A percentile compares a stretch with the other conserved stretches of the same genome.
phyloP scores from a whole-genome alignment of 1,140 invertebrate species.

The Ceratosolen fusciceps region DNA sequence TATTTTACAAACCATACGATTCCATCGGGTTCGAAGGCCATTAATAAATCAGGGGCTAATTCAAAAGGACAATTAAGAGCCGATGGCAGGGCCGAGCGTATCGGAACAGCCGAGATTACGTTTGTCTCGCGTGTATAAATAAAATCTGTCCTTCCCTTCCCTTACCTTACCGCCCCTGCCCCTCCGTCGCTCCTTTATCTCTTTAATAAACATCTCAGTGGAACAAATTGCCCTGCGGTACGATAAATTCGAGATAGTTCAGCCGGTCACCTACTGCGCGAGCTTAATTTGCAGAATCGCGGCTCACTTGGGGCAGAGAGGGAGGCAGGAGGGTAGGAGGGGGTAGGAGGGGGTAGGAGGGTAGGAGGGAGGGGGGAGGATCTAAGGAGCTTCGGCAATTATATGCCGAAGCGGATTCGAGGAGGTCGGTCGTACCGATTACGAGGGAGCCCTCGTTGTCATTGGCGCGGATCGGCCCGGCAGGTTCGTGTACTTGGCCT shows the following conservation, averaged over 20 bases:
- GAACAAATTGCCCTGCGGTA: too few species aligned
- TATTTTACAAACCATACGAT: conserved; percentile 8
- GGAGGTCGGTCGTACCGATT: not conserved
- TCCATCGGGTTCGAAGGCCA: conserved; percentile 14
- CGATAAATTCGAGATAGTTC: not conserved
- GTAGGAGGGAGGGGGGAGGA: too few species aligned
- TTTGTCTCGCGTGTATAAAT: conserved; percentile 16
- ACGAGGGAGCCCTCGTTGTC: not conserved
- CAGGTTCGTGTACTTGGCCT: too few species aligned
- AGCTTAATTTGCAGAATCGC: not conserved
- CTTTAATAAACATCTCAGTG: too few species aligned
- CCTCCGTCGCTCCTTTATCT: too few species aligned
- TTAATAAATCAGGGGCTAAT: conserved; percentile 10
- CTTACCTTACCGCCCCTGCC: too few species aligned
- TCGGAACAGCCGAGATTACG: not conserved
- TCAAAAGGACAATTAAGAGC: conserved; percentile 13
- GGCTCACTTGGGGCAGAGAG: too few species aligned
- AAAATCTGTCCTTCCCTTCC: not conserved
- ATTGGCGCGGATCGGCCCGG: too few species aligned
- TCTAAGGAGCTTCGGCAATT: not conserved
- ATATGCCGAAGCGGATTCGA: not conserved
- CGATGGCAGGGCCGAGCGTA: not conserved
- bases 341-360: too few species aligned
- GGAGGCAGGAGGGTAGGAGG: too few species aligned
- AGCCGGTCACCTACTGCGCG: not conserved